Evolutionary conservation across 2,113 vertebrate genomes (phyloP).

Genomic region (Centropus bengalensis): DNA sequence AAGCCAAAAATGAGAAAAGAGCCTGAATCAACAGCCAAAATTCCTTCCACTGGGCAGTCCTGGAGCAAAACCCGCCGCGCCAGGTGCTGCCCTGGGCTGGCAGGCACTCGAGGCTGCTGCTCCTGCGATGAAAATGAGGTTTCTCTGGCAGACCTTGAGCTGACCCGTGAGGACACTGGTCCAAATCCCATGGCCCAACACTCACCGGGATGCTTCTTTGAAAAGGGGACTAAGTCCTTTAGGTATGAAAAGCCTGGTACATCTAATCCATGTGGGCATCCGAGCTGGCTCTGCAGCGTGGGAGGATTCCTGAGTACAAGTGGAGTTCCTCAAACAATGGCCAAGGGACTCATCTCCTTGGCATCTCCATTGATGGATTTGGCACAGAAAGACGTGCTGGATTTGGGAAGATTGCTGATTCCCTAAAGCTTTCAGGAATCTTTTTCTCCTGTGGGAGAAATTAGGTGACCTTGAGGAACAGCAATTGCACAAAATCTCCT

Average conservation of each 20-base stretch:
- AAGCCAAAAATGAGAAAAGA: neutral
- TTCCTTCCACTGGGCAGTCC: neutral
- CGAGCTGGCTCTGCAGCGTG: neutral
- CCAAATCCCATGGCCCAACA: neutral
- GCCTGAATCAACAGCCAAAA: neutral
- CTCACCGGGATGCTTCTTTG: neutral
- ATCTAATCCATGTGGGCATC: neutral
- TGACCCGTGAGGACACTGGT: neutral
- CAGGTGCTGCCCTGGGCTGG: neutral
- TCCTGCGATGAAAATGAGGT: neutral
- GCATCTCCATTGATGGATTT: neutral
- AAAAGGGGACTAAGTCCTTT: neutral
- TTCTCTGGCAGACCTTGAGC: neutral
- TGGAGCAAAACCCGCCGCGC: neutral
- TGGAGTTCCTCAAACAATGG: neutral
- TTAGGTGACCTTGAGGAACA: slow-evolving; percentile 29
- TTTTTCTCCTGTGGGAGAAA: slow-evolving; percentile 6
- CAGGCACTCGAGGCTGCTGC: neutral
- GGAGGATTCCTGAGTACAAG: neutral
- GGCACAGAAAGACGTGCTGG: neutral
- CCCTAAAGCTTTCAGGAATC: slow-evolving; percentile 14
- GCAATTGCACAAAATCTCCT: neutral
- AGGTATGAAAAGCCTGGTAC: neutral
- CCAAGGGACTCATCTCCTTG: slow-evolving; percentile 13
- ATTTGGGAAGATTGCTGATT: slow-evolving; percentile 7